Conservation (phyloP, 2,113 vertebrate species). For the Dendrocopos noguchii region DNA sequence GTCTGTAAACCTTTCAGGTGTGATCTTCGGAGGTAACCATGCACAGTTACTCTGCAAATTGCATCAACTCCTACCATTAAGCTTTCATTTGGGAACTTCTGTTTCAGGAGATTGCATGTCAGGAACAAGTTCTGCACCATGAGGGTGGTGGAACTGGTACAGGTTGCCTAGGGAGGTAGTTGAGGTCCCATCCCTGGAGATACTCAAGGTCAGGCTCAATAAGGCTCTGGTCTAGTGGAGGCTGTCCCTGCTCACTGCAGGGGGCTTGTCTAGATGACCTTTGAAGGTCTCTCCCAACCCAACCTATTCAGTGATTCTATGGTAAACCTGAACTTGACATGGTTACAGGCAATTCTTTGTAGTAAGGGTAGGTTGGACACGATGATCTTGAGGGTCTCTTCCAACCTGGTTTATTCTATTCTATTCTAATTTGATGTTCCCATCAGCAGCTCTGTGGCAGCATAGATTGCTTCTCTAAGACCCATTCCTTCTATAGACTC, state of each 20-base stretch:
- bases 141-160: too few relatives aligned
- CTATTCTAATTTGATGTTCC: background rate
- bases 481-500: background rate
- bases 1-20: background rate
- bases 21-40: background rate
- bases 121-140: too few relatives aligned
- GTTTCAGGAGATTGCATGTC: background rate
- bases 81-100: slow-evolving; percentile 1
- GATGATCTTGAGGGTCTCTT: too few relatives aligned
- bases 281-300: too few relatives aligned
- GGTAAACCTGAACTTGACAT: background rate
- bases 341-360: background rate
- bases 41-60: background rate
- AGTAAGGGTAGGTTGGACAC: background rate
- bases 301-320: too few relatives aligned
- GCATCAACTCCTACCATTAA: background rate
- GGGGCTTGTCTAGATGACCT: too few relatives aligned
- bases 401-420: too few relatives aligned
- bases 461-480: background rate
- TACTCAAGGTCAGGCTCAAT: too few relatives aligned
- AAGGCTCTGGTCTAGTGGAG: too few relatives aligned
- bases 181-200: too few relatives aligned
- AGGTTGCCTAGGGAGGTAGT: too few relatives aligned
- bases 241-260: too few relatives aligned
- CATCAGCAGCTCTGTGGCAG: background rate